Base-by-base conservation (phyloP, 2,113 vertebrate genomes). In the Arenaria interpres region DNA sequence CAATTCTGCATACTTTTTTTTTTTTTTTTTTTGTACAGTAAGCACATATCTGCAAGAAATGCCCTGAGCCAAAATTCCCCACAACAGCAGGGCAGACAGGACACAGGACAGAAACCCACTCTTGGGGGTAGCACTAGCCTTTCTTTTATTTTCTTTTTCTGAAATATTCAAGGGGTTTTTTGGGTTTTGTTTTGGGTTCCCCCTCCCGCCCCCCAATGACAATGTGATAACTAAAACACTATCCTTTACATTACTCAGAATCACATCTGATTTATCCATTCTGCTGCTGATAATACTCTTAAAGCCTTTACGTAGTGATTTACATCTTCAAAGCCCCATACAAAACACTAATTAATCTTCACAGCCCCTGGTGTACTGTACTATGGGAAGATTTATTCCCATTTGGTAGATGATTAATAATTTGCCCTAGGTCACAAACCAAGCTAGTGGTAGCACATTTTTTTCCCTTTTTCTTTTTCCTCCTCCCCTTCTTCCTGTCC, bases 311-410 rank as follows among this genome's bases (percentile, higher is more conserved):
- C 4, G 0, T 30, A 88, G 90, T 59, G 82, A 95, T 95, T 96
- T 94, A 91, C 91, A 96, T 88, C 73, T 96, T 95, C 85, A 97
- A 96, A 96, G 77, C 67, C 74, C 68, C 62, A 85, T 66, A 93
- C 63, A 95, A 97, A 96, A 93, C 62, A 87, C 66, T 93, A 96
- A 95, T 94, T 95, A 94, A 97, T 96, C 89, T 89, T 78, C 82
- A 90, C 46, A 92, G 83, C 13, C 71, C 43, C 76, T 85, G 54
- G 73, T 90, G 83, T 68, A 62, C 86, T 69, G 50, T 91, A 84
- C 68, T 90, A 63, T 11, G 59, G 82, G 63, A 94, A 88, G 85
- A 88, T 75, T 93, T 93, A 95, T 87, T 95, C 80, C 68, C 56
- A 87, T 90, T 87, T 79, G 63, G 48, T 50, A 93, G 74, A 83